Evolutionary conservation across 2,888 invertebrate genomes (phyloP).

Genomic region (Sphaeridia pumilis): DNA sequence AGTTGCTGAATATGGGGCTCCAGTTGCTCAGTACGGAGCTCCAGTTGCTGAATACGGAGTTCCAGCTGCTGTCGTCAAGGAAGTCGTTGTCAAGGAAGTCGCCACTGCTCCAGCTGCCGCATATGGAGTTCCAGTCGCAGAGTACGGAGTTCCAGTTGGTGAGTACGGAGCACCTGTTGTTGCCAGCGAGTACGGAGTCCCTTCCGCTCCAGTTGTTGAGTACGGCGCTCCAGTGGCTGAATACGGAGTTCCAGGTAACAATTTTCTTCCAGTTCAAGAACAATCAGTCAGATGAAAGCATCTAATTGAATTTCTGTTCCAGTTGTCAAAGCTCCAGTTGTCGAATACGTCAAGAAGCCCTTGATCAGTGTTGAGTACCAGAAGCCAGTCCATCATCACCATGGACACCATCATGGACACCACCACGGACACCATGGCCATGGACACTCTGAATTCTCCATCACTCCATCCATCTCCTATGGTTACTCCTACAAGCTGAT

Average conservation of each 20-base stretch:
- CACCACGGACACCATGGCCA: neutral
- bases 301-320: too few species aligned
- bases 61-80: too few species aligned
- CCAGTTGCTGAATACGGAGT: neutral
- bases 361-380: neutral
- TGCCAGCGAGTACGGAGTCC: too few species aligned
- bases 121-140: conserved; percentile 9
- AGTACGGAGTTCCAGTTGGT: conserved; percentile 17
- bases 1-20: neutral
- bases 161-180: neutral
- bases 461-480: conserved; percentile 20
- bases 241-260: neutral
- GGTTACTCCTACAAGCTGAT: conserved; percentile 25
- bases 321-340: neutral
- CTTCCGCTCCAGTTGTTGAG: neutral
- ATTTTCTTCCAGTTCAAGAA: neutral
- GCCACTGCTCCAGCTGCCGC: too few species aligned
- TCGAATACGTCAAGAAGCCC: neutral
- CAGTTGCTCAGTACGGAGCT: neutral
- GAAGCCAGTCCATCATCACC: neutral
- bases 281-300: too few species aligned
- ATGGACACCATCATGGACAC: neutral
- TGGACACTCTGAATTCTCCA: neutral
- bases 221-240: neutral
- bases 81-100: too few species aligned